phyloP scores from a whole-genome alignment of 2,113 vertebrate genomes.

The Ceyx margarethae region DNA sequence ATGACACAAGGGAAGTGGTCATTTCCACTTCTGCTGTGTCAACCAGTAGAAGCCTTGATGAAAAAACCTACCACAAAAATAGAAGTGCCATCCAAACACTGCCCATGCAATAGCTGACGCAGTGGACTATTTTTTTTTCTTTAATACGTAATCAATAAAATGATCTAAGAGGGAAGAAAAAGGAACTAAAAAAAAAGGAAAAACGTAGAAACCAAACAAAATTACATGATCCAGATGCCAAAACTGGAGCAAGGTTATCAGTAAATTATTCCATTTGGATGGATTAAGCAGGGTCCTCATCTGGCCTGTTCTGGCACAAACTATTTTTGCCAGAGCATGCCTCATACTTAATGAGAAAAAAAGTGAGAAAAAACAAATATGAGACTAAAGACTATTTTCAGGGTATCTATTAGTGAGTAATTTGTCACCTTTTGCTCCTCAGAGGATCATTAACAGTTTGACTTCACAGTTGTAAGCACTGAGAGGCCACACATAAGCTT shows the following conservation, averaged over 20 bases:
- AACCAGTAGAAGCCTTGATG: neutral
- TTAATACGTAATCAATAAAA: neutral
- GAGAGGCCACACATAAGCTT: neutral
- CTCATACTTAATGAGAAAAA: neutral
- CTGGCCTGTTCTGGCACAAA: neutral
- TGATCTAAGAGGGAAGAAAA: neutral
- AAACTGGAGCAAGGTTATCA: neutral
- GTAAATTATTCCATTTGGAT: neutral
- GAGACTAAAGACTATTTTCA: neutral
- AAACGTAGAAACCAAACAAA: neutral
- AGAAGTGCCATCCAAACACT: neutral
- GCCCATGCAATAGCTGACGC: neutral
- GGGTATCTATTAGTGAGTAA: neutral
- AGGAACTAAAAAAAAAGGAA: neutral
- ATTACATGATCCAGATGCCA: neutral
- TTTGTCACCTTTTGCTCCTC: slow-evolving; percentile 1
- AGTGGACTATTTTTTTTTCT: neutral
- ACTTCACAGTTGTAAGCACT: neutral
- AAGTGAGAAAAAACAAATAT: neutral
- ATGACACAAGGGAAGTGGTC: neutral
- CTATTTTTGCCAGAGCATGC: neutral
- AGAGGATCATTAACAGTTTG: slow-evolving; percentile 8
- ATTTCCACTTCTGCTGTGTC: neutral
- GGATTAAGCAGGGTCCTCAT: slow-evolving; percentile 15
- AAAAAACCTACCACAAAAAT: neutral